Evolutionary conservation across 2,113 vertebrate species (phyloP).

Genomic region (Sorex araneus): DNA sequence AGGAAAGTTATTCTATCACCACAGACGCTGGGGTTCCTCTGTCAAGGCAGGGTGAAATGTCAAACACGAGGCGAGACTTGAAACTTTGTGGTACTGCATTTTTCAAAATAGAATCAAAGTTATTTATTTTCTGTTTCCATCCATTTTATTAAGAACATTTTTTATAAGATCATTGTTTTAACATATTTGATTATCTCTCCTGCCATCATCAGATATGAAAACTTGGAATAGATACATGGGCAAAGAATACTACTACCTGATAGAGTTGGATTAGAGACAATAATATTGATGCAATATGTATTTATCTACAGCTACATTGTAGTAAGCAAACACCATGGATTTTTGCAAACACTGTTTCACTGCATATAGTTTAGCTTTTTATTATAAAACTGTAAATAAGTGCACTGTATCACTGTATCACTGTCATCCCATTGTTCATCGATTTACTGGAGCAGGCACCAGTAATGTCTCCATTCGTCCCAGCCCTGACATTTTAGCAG

Average conservation of each 20-base stretch:
- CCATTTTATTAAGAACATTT: constrained; percentile 78
- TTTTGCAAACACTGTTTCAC: background rate
- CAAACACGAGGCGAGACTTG: constrained; percentile 71
- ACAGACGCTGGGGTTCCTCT: background rate
- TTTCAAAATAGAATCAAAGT: constrained; percentile 77
- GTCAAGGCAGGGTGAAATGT: background rate
- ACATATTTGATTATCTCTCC: constrained; percentile 66
- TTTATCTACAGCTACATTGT: background rate
- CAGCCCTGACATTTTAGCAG: no score
- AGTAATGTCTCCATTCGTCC: no score
- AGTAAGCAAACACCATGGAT: background rate
- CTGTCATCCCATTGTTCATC: no score
- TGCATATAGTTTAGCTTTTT: background rate
- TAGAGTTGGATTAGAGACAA: background rate
- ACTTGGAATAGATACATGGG: constrained; percentile 42
- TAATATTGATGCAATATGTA: background rate
- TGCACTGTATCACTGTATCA: no score
- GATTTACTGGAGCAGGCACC: no score
- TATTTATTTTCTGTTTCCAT: constrained; percentile 75
- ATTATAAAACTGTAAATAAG: background rate
- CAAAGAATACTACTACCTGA: constrained; percentile 55
- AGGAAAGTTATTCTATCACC: background rate
- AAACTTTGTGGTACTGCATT: constrained; percentile 44
- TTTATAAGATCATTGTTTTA: constrained; percentile 71
- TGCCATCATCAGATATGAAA: background rate